A percentile compares a stretch with the other conserved stretches of the same genome.
These are phyloP conservation scores for Tinea semifulvella DNA, from an alignment of 2,888 invertebrate species.

Conservation along the genomic window DNA sequence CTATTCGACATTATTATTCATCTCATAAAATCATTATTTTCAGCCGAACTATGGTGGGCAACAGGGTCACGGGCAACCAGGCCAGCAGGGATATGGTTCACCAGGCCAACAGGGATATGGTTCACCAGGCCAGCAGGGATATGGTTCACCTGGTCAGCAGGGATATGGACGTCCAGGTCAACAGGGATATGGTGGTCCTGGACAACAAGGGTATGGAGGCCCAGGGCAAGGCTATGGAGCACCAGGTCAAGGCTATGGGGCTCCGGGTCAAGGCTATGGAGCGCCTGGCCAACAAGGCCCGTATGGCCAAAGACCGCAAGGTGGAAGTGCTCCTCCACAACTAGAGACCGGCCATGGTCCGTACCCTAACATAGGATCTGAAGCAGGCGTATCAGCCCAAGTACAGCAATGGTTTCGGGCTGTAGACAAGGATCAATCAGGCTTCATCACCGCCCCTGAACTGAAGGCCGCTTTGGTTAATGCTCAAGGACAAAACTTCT, in stretches of 20 bases:
- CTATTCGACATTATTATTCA: too few species aligned
- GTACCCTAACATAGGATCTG: conserved; percentile 57
- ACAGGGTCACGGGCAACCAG: conserved; percentile 29
- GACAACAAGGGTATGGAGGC: conserved; percentile 23
- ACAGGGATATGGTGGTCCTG: neutral
- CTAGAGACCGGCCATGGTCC: conserved; percentile 59
- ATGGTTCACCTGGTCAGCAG: conserved; percentile 20
- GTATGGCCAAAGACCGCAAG: conserved; percentile 5
- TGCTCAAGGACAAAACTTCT: conserved; percentile 85
- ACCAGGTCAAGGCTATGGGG: conserved; percentile 21
- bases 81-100: conserved; percentile 25
- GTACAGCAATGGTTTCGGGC: conserved; percentile 85
- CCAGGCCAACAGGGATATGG: conserved; percentile 16
- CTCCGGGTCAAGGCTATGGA: conserved; percentile 17
- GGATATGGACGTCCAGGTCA: conserved; percentile 25
- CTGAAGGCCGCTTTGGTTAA: conserved; percentile 84
- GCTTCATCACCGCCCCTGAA: conserved; percentile 80
- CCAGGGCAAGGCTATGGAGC: conserved; percentile 31
- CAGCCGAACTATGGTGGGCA: conserved; percentile 28
- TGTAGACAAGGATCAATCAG: conserved; percentile 86
- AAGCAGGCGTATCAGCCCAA: conserved; percentile 71
- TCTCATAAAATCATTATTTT: too few species aligned
- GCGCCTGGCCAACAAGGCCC: neutral
- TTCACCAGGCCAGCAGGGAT: conserved; percentile 5
- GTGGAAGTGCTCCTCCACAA: conserved; percentile 19